A percentile compares a stretch with the other conserved stretches of the same genome.
These are phyloP conservation scores for Campopleginae sp. DNA, from an alignment of 2,888 invertebrate genomes.

Conservation along the genomic window DNA sequence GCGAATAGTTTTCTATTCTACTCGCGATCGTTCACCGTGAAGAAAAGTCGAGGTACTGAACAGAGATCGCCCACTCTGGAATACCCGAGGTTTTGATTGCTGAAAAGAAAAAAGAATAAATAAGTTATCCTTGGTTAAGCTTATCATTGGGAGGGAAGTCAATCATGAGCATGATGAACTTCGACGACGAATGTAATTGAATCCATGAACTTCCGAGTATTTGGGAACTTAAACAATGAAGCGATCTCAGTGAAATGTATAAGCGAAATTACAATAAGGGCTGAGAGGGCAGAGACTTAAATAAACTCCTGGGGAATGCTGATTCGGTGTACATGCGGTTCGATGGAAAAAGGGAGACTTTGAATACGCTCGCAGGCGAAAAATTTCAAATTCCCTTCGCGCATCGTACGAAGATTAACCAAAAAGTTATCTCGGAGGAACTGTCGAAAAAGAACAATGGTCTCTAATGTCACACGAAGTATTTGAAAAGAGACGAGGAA, in stretches of 20 bases:
- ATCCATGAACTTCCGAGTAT: not conserved
- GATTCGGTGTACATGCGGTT: not conserved
- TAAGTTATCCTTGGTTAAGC: not conserved
- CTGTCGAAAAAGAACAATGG: not conserved
- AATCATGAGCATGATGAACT: not conserved
- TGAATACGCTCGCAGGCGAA: slow-evolving; percentile 5
- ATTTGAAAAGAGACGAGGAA: slow-evolving; percentile 57
- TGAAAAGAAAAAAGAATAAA: not conserved
- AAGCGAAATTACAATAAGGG: not conserved
- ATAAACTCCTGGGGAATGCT: slow-evolving; percentile 16
- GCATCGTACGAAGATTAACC: slow-evolving; percentile 3
- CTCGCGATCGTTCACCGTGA: no score
- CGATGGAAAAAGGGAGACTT: slow-evolving; percentile 22
- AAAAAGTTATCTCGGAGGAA: slow-evolving; percentile 42
- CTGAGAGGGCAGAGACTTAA: not conserved
- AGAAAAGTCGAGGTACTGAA: no score
- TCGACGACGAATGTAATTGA: not conserved
- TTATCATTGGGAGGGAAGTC: not conserved
- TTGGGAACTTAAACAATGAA: not conserved
- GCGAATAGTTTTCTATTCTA: no score
- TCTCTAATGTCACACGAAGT: no score
- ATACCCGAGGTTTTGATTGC: not conserved
- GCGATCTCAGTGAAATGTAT: not conserved
- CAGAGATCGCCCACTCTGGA: no score
- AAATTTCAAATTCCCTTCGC: slow-evolving; percentile 17